These are phyloP conservation scores for Stenotaenia linearis DNA, from an alignment of 2,888 invertebrate genomes.

Conservation along the genomic window DNA sequence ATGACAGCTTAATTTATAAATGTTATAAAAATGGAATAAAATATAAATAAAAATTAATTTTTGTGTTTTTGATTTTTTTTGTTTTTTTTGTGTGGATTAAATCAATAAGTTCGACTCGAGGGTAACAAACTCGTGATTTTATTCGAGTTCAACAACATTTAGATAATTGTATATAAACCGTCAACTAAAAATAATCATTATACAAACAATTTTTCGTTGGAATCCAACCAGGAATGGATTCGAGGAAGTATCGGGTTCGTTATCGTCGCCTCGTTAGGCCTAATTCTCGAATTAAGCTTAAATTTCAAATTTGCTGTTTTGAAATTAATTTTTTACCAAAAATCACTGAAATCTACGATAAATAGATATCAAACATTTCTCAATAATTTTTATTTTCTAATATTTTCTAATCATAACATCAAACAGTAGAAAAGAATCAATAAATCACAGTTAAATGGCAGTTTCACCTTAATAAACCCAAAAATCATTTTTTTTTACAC, in stretches of 20 bases:
- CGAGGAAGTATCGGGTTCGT: background rate
- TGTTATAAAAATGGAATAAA: background rate
- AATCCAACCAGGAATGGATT: background rate
- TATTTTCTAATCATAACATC: too few species aligned
- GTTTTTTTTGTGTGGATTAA: background rate
- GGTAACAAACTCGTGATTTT: background rate
- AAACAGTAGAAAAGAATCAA: too few species aligned
- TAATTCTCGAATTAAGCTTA: too few species aligned
- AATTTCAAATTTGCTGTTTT: too few species aligned
- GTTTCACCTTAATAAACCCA: too few species aligned
- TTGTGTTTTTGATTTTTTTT: background rate
- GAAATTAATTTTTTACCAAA: too few species aligned
- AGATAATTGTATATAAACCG: background rate
- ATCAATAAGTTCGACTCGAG: background rate
- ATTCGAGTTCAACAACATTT: background rate
- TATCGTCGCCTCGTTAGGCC: too few species aligned
- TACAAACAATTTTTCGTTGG: background rate
- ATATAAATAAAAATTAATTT: background rate
- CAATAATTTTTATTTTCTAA: too few species aligned
- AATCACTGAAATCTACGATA: too few species aligned
- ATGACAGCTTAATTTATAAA: background rate
- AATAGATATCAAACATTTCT: too few species aligned
- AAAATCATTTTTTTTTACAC: too few species aligned
- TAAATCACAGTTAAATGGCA: too few species aligned
- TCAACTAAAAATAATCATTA: background rate